phyloP scores from a whole-genome alignment of 2,113 vertebrate genomes.

The Chamaea fasciata region DNA sequence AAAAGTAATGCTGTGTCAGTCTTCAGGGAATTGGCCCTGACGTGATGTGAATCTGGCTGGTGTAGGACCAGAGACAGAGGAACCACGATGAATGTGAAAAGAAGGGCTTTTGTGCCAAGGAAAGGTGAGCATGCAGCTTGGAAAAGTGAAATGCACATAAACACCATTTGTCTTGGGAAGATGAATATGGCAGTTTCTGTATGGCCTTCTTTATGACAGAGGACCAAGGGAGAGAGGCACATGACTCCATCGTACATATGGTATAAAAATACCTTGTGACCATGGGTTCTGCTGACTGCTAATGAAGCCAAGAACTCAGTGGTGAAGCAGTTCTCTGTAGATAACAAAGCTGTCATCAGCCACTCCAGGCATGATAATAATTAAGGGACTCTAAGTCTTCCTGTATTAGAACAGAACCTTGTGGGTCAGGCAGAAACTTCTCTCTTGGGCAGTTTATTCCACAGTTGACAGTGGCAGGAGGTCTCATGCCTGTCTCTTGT shows the following conservation, averaged over 20 bases:
- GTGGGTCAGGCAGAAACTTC: background rate
- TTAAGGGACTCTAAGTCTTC: background rate
- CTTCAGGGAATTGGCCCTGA: background rate
- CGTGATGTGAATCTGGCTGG: background rate
- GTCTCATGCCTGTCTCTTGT: background rate
- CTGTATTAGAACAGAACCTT: background rate
- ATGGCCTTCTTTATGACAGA: background rate
- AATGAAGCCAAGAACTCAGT: background rate
- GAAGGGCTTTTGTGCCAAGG: background rate
- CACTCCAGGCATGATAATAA: background rate
- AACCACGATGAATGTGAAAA: background rate
- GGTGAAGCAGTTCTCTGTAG: background rate
- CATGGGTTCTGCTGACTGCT: background rate
- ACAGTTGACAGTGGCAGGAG: background rate
- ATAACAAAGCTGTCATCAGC: background rate
- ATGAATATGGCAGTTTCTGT: fast-evolving
- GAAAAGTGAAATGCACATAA: background rate
- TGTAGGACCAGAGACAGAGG: background rate
- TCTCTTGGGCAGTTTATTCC: background rate
- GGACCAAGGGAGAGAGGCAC: background rate
- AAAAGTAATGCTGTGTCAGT: conserved; percentile 41
- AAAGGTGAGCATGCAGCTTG: background rate
- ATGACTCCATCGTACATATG: background rate
- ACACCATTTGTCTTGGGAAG: background rate
- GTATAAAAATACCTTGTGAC: background rate